phyloP scores from a whole-genome alignment of 2,797 vertebrate species.

The Fistularia tabacaria region DNA sequence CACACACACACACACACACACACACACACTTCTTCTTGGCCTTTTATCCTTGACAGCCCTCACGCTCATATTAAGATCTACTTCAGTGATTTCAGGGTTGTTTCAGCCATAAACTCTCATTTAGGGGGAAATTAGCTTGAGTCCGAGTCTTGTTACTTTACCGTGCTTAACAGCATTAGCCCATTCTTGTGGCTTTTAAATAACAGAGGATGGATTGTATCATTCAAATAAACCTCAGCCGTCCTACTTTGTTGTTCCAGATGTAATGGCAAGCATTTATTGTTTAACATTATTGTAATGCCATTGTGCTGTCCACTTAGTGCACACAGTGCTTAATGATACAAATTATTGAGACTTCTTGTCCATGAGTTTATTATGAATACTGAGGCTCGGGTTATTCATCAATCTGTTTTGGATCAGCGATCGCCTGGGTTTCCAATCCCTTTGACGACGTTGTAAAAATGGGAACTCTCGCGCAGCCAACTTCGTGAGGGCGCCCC shows the following conservation, averaged over 20 bases:
- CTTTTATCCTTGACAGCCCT: slow-evolving; percentile 76
- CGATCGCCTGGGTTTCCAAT: too few relatives aligned
- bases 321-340: slow-evolving; percentile 22
- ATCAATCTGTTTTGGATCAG: too few relatives aligned
- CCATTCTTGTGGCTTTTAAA: slow-evolving; percentile 73
- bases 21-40: slow-evolving; percentile 43
- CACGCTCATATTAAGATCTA: slow-evolving; percentile 78
- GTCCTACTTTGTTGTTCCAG: slow-evolving; percentile 49
- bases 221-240: slow-evolving; percentile 63
- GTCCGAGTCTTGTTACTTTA: slow-evolving; percentile 68
- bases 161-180: slow-evolving; percentile 77
- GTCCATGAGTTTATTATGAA: slow-evolving; percentile 19
- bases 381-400: slow-evolving; percentile 2
- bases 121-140: slow-evolving; percentile 75
- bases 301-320: slow-evolving; percentile 51
- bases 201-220: slow-evolving; percentile 69
- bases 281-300: slow-evolving; percentile 59
- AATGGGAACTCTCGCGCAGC: too few relatives aligned
- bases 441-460: too few relatives aligned
- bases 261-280: slow-evolving; percentile 57
- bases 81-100: slow-evolving; percentile 70
- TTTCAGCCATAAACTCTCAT: slow-evolving; percentile 80
- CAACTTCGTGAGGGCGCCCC: too few relatives aligned
- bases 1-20: slow-evolving; percentile 19
- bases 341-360: slow-evolving; percentile 33